Conservation (phyloP, 2,113 vertebrate species). For the Hippocampus zosterae region DNA sequence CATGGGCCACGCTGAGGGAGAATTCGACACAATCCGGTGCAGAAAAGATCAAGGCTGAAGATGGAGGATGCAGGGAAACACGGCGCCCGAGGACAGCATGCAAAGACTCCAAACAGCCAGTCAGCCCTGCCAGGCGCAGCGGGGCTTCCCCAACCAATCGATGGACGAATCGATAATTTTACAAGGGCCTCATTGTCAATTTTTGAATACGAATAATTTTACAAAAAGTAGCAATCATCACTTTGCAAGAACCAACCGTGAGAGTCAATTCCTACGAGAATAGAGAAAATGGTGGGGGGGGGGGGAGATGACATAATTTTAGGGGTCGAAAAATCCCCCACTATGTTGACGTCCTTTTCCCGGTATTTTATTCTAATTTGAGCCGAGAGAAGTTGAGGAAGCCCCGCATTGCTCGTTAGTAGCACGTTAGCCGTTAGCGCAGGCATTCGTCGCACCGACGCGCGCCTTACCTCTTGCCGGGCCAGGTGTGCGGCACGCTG, state of each 20-base stretch:
- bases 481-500: slow-evolving; percentile 97
- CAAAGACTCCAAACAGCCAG: slow-evolving; percentile 16
- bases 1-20: slow-evolving; percentile 41
- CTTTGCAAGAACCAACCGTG: not conserved
- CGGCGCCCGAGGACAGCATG: slow-evolving; percentile 43
- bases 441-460: slow-evolving; percentile 9
- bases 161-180: too few species aligned
- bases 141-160: too few species aligned
- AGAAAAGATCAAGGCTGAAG: slow-evolving; percentile 49
- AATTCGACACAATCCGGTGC: slow-evolving; percentile 29
- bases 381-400: not conserved
- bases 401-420: slow-evolving; percentile 15
- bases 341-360: too few species aligned
- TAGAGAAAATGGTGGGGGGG: too few species aligned
- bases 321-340: too few species aligned
- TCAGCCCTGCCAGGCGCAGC: not conserved
- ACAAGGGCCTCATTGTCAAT: too few species aligned
- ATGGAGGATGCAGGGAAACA: slow-evolving; percentile 31
- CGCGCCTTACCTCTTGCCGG: slow-evolving; percentile 83
- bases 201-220: not conserved
- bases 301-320: too few species aligned
- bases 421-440: slow-evolving; percentile 44
- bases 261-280: too few species aligned
- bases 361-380: not conserved
- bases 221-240: not conserved